Base-by-base conservation (phyloP, 2,888 invertebrate genomes). In the Polymixis lichenea region DNA sequence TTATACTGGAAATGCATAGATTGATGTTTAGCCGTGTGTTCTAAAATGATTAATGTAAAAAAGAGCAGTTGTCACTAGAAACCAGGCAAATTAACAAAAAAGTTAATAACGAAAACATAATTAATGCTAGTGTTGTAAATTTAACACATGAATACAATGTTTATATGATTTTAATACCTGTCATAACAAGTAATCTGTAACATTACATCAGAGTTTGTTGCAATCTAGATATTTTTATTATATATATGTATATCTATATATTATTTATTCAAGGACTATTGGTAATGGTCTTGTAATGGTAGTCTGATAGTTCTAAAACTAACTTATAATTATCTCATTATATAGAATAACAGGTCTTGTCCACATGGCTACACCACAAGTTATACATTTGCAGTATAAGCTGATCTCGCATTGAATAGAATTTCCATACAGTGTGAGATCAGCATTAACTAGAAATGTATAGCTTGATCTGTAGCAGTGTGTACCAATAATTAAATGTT, bases 141-240 rank as follows among this genome's bases (percentile, higher is more conserved):
- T 67, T 56, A 19, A 58, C 58, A 66, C n/a, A 62, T 70, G 19
- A 72, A 67, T 25, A 51, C n/a, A 64, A 67, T 68, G 46, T 66
- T 32, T 56, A 49, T 61, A 22, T 58, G 55, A 38, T 55, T 78
- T 64, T 19, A 17, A 49, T 73, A 55, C 51, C 22, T 55, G 9
- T 64, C 38, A 60, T 58, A 38, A 32, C 22, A 49, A 49, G 9
- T 66, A 70, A 67, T 43, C 13, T 51, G 46, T 67, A 61, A 61
- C 17, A 69, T 61, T 51, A 60, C 46, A 51, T 51, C 25, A 51
- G 13, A 70, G 65, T 49, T 62, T 32, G 43, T 65, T 51, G 17
- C n/a, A 75, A 38, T 19, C n/a, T 65, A 58, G 17, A 49, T 55
- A 55, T 43, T 61, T 61, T 68, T n/a, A n/a, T n/a, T n/a, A n/a